phyloP scores from a whole-genome alignment of 2,113 vertebrate genomes.

The Steatornis caripensis region DNA sequence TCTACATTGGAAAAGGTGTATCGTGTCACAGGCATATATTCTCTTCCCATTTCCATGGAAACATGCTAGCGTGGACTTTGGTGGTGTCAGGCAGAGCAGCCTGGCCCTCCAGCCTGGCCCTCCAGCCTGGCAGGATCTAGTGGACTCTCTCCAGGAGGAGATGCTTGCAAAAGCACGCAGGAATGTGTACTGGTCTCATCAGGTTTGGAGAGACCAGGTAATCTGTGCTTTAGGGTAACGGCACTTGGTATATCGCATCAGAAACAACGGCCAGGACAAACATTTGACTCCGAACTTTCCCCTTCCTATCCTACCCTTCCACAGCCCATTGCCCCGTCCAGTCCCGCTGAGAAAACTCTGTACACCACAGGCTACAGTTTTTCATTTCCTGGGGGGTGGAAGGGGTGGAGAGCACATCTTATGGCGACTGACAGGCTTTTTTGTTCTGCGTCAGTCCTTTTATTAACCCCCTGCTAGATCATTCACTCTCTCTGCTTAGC shows the following conservation, averaged over 20 bases:
- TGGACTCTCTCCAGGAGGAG: not conserved
- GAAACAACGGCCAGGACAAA: not conserved
- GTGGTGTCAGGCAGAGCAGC: not conserved
- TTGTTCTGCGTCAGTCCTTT: slow-evolving; percentile 52
- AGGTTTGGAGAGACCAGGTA: not conserved
- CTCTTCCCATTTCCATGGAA: slow-evolving; percentile 55
- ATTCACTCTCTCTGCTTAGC: slow-evolving; percentile 27
- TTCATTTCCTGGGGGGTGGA: slow-evolving; percentile 53
- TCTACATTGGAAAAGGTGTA: not conserved
- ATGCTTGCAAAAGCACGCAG: not conserved
- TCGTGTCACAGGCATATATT: not conserved
- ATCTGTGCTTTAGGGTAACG: not conserved
- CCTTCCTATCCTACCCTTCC: not conserved
- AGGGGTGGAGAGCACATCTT: slow-evolving; percentile 44
- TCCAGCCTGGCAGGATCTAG: not conserved
- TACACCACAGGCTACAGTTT: slow-evolving; percentile 20
- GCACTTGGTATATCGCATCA: not conserved
- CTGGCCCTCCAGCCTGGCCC: not conserved
- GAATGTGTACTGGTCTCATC: not conserved
- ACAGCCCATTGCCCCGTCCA: not conserved
- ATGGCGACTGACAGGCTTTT: slow-evolving; percentile 40
- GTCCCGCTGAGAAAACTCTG: not conserved
- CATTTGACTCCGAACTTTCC: not conserved
- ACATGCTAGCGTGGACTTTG: not conserved
- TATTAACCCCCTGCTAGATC: slow-evolving; percentile 65